Conservation (phyloP, 2,888 invertebrate genomes). For the Microctonus aethiopoides region DNA sequence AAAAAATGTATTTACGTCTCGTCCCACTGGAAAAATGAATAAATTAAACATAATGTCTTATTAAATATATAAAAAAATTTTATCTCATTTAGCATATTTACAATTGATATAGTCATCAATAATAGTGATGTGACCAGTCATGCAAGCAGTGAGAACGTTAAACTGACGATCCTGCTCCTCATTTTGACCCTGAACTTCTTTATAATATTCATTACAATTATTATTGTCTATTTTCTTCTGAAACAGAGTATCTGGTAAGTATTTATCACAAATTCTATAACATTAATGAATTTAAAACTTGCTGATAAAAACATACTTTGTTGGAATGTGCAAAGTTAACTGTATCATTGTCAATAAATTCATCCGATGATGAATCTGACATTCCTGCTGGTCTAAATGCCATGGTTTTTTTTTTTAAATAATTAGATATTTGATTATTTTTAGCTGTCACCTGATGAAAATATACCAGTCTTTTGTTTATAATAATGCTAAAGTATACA, state of each 20-base stretch:
- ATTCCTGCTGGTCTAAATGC: conserved; percentile 44
- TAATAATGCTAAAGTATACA: too few species aligned
- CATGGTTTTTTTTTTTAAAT: conserved; percentile 27
- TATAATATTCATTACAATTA: neutral
- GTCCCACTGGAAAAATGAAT: conserved; percentile 38
- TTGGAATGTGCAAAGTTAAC: conserved; percentile 23
- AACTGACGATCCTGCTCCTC: conserved; percentile 43
- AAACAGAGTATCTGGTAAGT: neutral
- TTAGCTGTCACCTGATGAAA: neutral
- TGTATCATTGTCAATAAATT: conserved; percentile 38
- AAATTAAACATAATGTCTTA: neutral
- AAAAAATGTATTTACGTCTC: conserved; percentile 66
- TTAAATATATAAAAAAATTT: neutral
- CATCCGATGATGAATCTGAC: conserved; percentile 40
- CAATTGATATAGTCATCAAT: conserved; percentile 52
- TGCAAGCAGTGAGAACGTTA: conserved; percentile 53
- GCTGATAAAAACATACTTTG: conserved; percentile 32
- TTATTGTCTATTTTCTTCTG: neutral
- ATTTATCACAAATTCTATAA: neutral
- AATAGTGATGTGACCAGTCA: conserved; percentile 44
- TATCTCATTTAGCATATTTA: conserved; percentile 44
- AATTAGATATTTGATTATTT: neutral
- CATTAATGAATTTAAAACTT: neutral
- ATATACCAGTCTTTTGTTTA: neutral
- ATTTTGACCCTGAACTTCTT: conserved; percentile 3